A percentile compares a stretch with the other conserved stretches of the same genome.
Conservation (phyloP, 2,113 vertebrate genomes). For the Phocoena phocoena region DNA sequence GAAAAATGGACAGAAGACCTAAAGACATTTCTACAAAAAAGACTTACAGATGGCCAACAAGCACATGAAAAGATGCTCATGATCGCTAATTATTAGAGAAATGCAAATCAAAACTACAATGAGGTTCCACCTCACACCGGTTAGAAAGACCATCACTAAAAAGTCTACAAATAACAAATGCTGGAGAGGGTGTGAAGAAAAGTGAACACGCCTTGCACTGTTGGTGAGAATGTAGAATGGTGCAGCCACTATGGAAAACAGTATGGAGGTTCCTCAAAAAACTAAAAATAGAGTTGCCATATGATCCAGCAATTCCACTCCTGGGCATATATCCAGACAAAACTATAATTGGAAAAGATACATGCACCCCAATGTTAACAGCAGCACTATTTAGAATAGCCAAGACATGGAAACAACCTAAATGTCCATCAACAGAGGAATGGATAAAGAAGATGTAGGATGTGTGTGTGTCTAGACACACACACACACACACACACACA, state of each 20-base stretch:
- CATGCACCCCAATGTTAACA: no score
- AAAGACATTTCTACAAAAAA: neutral
- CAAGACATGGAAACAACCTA: no score
- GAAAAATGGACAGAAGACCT: neutral
- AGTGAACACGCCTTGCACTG: neutral
- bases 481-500: no score
- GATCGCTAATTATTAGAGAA: neutral
- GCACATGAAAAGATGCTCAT: neutral
- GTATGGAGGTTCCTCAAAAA: neutral
- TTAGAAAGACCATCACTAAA: neutral
- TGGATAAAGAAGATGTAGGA: no score
- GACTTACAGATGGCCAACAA: neutral
- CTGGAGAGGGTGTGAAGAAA: neutral
- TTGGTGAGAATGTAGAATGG: neutral
- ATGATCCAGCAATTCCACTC: neutral
- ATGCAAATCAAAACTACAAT: neutral
- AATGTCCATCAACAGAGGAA: no score
- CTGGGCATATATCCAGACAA: neutral
- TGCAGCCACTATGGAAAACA: neutral
- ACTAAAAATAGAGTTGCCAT: neutral
- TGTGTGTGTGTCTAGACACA: no score
- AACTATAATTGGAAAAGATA: neutral
- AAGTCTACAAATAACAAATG: neutral
- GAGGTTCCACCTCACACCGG: neutral
- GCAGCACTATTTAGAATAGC: no score